Conservation (phyloP, 2,113 vertebrate species). For the Stomatorhinus ivindoensis region DNA sequence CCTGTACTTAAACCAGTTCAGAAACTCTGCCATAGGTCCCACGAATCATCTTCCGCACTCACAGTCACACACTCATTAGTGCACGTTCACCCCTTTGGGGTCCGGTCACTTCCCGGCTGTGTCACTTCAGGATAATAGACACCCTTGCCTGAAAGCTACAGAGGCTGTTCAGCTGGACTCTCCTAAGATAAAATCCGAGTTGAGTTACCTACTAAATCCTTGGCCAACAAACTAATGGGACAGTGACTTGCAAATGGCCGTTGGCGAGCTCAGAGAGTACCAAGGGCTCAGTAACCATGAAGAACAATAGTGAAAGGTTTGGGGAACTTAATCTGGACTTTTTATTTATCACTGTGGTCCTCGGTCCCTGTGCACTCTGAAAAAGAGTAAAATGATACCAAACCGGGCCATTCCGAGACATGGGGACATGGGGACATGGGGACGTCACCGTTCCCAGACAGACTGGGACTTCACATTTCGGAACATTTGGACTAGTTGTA, state of each 20-base stretch:
- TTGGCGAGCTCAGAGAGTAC: background rate
- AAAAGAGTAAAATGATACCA: background rate
- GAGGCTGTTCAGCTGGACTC: background rate
- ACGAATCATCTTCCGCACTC: background rate
- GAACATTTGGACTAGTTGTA: background rate
- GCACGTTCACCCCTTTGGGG: background rate
- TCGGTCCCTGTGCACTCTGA: background rate
- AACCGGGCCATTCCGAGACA: background rate
- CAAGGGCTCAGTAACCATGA: background rate
- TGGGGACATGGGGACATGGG: background rate
- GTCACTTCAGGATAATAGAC: background rate
- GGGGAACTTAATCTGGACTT: background rate
- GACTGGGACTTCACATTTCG: background rate
- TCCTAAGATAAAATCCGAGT: background rate
- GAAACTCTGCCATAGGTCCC: background rate
- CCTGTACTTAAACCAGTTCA: background rate
- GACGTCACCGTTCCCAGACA: background rate
- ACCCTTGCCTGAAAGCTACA: background rate
- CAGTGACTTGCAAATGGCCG: background rate
- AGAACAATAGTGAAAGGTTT: slow-evolving; percentile 8
- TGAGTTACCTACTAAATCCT: background rate
- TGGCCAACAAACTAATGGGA: background rate
- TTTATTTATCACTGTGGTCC: background rate
- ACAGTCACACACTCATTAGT: background rate
- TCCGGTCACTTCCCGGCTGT: background rate